A percentile compares a stretch with the other conserved stretches of the same genome.
Evolutionary conservation across 2,113 vertebrate species (phyloP).

Genomic region (Crotalus horridus): DNA sequence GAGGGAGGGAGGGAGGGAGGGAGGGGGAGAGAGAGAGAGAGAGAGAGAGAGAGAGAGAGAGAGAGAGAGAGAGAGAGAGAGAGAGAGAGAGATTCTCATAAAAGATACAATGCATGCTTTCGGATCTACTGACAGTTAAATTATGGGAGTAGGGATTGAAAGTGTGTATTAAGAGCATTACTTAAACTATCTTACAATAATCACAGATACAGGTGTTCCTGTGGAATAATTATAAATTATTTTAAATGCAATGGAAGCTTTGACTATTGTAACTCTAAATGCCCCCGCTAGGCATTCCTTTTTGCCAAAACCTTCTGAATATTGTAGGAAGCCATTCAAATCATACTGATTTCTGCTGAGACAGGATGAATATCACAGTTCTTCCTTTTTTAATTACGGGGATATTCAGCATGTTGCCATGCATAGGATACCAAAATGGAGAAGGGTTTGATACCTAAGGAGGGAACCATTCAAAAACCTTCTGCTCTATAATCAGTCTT

Average conservation of each 20-base stretch:
- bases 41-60: not conserved
- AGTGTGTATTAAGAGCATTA: not conserved
- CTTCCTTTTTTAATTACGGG: not conserved
- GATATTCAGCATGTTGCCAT: not conserved
- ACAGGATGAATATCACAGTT: not conserved
- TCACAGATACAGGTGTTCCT: not conserved
- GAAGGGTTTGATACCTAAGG: not conserved
- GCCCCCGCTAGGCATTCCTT: not conserved
- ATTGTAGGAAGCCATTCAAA: not conserved
- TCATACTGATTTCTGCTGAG: not conserved
- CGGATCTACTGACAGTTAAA: not conserved
- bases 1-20: no score
- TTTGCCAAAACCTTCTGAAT: not conserved
- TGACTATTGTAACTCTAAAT: not conserved
- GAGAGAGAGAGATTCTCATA: not conserved
- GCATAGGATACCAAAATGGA: not conserved
- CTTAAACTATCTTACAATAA: not conserved
- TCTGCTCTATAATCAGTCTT: not conserved
- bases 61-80: not conserved
- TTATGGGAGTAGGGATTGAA: not conserved
- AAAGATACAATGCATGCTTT: not conserved
- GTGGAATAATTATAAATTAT: not conserved
- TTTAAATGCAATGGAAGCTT: not conserved
- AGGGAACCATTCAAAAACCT: not conserved
- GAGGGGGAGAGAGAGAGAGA: not conserved